A percentile compares a stretch with the other conserved stretches of the same genome.
phyloP scores from a whole-genome alignment of 2,113 vertebrate genomes.

The Phycodurus eques region DNA sequence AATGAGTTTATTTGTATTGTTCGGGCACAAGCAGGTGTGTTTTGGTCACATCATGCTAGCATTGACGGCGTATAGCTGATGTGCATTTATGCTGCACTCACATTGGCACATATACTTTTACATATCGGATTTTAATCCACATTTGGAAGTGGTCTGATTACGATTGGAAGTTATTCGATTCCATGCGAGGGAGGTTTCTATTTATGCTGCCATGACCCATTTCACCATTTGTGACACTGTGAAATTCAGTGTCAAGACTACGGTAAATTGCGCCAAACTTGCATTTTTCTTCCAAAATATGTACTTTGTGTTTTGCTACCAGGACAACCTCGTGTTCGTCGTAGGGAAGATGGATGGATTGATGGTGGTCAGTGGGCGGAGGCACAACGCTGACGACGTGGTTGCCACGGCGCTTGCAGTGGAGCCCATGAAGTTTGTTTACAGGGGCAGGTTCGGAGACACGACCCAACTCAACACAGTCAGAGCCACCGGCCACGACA shows the following conservation, averaged over 20 bases:
- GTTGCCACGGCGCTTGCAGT: conserved; percentile 91
- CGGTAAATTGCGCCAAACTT: neutral
- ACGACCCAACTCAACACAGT: neutral
- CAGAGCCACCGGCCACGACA: neutral
- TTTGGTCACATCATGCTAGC: no score
- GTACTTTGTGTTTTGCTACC: conserved; percentile 33
- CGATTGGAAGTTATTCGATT: no score
- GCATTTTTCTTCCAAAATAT: neutral
- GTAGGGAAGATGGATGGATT: conserved; percentile 91
- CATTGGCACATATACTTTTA: no score
- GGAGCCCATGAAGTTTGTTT: conserved; percentile 97
- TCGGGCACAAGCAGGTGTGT: no score
- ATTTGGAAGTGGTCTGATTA: no score
- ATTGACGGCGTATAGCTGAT: no score
- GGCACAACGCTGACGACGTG: conserved; percentile 89
- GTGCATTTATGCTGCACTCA: no score
- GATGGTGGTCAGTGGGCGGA: conserved; percentile 87
- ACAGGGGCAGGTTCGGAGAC: conserved; percentile 81
- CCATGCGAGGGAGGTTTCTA: no score
- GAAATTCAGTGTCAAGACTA: neutral
- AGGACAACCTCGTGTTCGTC: conserved; percentile 89
- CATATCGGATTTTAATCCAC: no score
- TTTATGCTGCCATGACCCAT: no score
- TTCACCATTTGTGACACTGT: neutral
- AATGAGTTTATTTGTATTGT: no score